Conservation (phyloP, 2,888 invertebrate species). For the Eristalis pertinax region DNA sequence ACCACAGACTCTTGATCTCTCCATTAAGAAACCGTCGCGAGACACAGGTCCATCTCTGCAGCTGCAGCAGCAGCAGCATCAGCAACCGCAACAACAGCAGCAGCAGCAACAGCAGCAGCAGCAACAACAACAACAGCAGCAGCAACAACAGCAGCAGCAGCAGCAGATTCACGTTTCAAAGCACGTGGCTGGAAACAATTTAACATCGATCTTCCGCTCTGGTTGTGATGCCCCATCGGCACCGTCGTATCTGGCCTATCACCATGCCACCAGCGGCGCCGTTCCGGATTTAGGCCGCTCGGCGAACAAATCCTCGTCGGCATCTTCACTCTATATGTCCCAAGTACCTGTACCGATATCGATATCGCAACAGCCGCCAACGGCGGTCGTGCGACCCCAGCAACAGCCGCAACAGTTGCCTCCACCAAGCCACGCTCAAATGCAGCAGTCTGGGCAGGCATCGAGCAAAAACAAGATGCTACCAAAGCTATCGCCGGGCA, state of each 20-base stretch:
- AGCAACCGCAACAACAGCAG: constrained; percentile 85
- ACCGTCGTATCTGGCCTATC: constrained; percentile 81
- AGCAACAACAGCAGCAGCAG: constrained; percentile 43
- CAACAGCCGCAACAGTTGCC: constrained; percentile 76
- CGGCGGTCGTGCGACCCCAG: constrained; percentile 74
- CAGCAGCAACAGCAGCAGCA: constrained; percentile 80
- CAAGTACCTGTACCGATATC: constrained; percentile 81
- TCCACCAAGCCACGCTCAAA: constrained; percentile 74
- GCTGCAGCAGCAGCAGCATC: constrained; percentile 81
- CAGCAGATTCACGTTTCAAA: constrained; percentile 59
- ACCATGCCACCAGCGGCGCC: constrained; percentile 77
- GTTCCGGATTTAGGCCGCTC: constrained; percentile 74
- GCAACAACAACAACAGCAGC: constrained; percentile 43
- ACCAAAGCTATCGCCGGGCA: constrained; percentile 82
- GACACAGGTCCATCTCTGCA: constrained; percentile 81
- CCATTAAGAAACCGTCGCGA: constrained; percentile 86
- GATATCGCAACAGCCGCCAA: constrained; percentile 77
- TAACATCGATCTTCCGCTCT: constrained; percentile 75
- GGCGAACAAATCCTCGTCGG: constrained; percentile 77
- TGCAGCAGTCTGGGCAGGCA: constrained; percentile 71
- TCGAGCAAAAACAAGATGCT: constrained; percentile 81
- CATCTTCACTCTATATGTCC: constrained; percentile 81
- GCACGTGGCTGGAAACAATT: constrained; percentile 73
- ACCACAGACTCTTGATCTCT: constrained; percentile 88
- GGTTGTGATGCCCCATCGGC: constrained; percentile 74